Base-by-base conservation (phyloP, 2,888 invertebrate genomes). In the Megaustenia siamemsis region DNA sequence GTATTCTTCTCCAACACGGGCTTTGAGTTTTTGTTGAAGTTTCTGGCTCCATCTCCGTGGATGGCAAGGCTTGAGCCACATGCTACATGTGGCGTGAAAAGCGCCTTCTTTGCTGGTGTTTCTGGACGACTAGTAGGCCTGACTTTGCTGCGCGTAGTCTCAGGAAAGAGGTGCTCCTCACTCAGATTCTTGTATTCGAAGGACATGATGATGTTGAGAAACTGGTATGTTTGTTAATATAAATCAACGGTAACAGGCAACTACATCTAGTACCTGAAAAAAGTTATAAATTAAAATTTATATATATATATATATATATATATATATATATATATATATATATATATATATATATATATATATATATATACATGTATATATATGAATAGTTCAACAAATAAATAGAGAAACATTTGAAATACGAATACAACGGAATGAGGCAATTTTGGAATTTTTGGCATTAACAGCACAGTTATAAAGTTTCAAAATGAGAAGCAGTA, bases 121-220 rank as follows among this genome's bases (percentile, higher is more conserved):
- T 80, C 80, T 24, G 35, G 5, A 18, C 49, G 53, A 3, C 35
- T 53, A 0, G 69, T 38, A 38, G 40, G 38, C 80, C 80, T 69
- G 12, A 69, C 53, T 8, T n/a, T 53, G 35, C 49, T n/a, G 10
- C 24, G 24, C n/a, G 69, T 8, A 53, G 32, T 3, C 24, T n/a
- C 49, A 28, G 40, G n/a, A 43, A 49, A 45, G 12, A 18, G 49
- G 21, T n/a, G 28, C 53, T 80, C 80, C 53, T 80, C 80, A 10
- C 53, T 32, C 1, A 80, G 69, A 18, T 80, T 49, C 24, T 35
- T 69, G 69, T 80, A 80, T 5, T 49, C 49, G 8, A 49, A n/a
- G n/a, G 69, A 68, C 80, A 80, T 80, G n/a, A n/a, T 69, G 69
- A 77, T 32, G 24, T 5, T 60, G 4, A 32, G 15, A 8, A 5